These are phyloP conservation scores for Poecilus cupreus DNA, from an alignment of 2,888 invertebrate genomes.

Conservation along the genomic window DNA sequence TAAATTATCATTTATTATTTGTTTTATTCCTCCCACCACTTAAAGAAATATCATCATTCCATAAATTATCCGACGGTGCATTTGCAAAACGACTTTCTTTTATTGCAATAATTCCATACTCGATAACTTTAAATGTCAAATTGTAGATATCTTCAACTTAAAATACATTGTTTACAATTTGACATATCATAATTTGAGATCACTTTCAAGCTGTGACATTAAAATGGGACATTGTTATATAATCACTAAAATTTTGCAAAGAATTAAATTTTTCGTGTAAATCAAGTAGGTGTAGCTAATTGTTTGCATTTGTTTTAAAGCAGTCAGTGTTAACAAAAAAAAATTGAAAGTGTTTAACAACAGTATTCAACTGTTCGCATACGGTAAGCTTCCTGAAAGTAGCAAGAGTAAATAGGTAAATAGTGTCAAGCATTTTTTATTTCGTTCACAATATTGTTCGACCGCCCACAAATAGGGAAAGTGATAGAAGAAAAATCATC, in stretches of 20 bases:
- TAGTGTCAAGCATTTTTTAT: constrained; percentile 31
- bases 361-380: constrained; percentile 23
- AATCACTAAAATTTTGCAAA: neutral
- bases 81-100: constrained; percentile 23
- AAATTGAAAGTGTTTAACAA: constrained; percentile 34
- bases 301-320: constrained; percentile 37
- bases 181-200: neutral
- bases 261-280: neutral
- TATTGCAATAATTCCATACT: neutral
- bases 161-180: neutral
- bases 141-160: neutral
- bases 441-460: constrained; percentile 25
- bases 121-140: neutral
- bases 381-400: constrained; percentile 19
- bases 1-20: neutral
- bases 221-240: neutral
- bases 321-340: neutral
- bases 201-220: constrained; percentile 6
- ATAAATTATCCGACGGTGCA: constrained; percentile 10
- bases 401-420: constrained; percentile 28
- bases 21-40: neutral
- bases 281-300: neutral
- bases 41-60: neutral
- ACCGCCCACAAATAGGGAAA: constrained; percentile 48
- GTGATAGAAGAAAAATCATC: constrained; percentile 43